Evolutionary conservation across 2,888 invertebrate genomes (phyloP).

Genomic region (Trachelus troglodyta): DNA sequence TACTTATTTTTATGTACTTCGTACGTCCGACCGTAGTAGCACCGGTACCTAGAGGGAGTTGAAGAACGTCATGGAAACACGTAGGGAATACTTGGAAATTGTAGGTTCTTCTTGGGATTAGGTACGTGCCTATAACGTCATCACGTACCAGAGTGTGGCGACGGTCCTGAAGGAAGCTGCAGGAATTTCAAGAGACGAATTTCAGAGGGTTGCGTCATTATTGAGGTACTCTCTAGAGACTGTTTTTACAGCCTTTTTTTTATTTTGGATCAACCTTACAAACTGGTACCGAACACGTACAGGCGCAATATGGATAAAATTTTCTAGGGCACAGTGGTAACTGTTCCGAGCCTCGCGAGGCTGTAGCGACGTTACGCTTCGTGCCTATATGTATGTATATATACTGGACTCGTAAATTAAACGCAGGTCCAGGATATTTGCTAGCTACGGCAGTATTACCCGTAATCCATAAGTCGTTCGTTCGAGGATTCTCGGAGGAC

Average conservation of each 20-base stretch:
- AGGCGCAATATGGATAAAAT: not conserved
- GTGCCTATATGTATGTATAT: not conserved
- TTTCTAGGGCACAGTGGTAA: not conserved
- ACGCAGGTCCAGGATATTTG: not conserved
- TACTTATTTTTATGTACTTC: not conserved
- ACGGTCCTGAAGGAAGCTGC: not conserved
- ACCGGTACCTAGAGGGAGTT: not conserved
- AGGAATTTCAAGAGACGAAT: not conserved
- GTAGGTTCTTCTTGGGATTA: not conserved
- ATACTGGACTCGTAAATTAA: not conserved
- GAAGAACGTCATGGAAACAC: not conserved
- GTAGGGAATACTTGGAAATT: not conserved
- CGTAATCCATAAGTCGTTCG: not conserved
- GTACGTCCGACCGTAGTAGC: not conserved
- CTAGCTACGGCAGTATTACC: not conserved
- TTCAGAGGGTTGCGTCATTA: not conserved
- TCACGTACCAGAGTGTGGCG: not conserved
- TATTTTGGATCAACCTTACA: not conserved
- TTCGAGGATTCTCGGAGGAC: not conserved
- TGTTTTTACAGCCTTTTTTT: not conserved
- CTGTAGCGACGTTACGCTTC: not conserved
- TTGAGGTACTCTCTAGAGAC: not conserved
- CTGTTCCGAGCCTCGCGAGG: not conserved
- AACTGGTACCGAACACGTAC: not conserved
- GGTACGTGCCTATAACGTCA: not conserved